Base-by-base conservation (phyloP, 2,113 vertebrate genomes). In the Hydrolagus affinis region DNA sequence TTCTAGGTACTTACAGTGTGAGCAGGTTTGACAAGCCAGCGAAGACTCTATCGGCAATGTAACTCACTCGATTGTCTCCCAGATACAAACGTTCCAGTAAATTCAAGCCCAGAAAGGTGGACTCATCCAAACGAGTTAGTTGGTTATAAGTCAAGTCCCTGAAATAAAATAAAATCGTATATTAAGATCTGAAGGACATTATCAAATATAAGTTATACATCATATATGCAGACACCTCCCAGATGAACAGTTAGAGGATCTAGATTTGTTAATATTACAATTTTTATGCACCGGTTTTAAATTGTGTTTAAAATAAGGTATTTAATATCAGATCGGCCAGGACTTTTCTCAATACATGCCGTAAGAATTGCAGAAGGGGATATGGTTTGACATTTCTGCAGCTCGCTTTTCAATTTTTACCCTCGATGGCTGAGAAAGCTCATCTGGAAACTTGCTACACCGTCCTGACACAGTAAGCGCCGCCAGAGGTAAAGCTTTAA, bases 71-170 rank as follows among this genome's bases (percentile, higher is more conserved):
- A 90, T 99, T 99, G 88, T 99, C 96, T 69, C 95, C 95, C 89
- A 99, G 90, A 90, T 98, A 96, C 85, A 99, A 90, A 87, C 87
- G 97, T 89, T 97, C 95, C 90, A 99, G 66, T 30, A 96, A 90
- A 85, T 93, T 93, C 56, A 99, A 93, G 68, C 97, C 96, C 68
- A 94, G 87, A 76, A 99, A 98, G 59, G 95, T 94, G 57, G 94
- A 95, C 60, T 97, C 96, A 90, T 96, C 98, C 85, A 99, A 92
- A 87, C 96, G 94, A n/a, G 95, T 96, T 77, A 99, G 90, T 85
- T 97, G 96, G 89, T 99, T 99, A 89, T 94, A 94, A 0, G 97
- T 98, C 89, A 99, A 89, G 90, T 99, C 97, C 69, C 96, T 97
- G 89, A 30, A 90, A 89, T 87, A 70, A 88, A 85, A 87, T 57